Conservation (phyloP, 2,888 invertebrate species). For the Drosophila helvetica region DNA sequence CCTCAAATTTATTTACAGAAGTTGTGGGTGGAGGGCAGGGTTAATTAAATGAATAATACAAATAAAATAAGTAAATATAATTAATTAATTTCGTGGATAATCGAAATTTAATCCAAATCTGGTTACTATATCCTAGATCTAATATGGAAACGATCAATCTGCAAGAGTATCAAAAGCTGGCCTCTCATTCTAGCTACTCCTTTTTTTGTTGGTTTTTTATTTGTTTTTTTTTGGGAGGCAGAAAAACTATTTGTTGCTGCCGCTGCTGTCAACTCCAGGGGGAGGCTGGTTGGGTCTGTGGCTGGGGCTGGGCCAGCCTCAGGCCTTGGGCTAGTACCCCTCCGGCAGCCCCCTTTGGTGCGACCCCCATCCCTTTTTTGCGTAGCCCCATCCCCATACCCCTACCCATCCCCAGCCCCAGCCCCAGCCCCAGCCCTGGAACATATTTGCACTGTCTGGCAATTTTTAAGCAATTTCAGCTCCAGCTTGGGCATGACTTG, state of each 20-base stretch:
- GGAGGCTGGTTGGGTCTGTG: constrained; percentile 4
- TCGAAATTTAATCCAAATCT: too few species aligned
- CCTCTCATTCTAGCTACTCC: not conserved
- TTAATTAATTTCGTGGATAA: too few species aligned
- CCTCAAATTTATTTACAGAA: too few species aligned
- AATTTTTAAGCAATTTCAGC: constrained; percentile 79
- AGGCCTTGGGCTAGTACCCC: not conserved
- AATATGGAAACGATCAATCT: too few species aligned
- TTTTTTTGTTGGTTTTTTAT: constrained; percentile 6
- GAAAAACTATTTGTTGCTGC: constrained; percentile 75
- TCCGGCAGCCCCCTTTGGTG: not conserved
- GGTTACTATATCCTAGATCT: too few species aligned
- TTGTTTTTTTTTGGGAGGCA: constrained; percentile 21
- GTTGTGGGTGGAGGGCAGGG: too few species aligned
- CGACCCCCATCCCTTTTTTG: constrained; percentile 13
- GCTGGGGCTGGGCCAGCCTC: constrained; percentile 8
- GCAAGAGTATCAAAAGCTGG: not conserved
- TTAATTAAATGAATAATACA: too few species aligned
- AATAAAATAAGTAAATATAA: too few species aligned
- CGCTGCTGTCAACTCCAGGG: constrained; percentile 66
- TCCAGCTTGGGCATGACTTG: constrained; percentile 61
- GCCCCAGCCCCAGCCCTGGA: constrained; percentile 42
- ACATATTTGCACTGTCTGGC: constrained; percentile 79
- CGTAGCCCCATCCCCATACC: constrained; percentile 23
- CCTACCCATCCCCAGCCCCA: not conserved